Evolutionary conservation across 2,797 vertebrate genomes (phyloP), one percentile per base, ranked within the genome.

Genomic region (Sebastiscus tertius): DNA sequence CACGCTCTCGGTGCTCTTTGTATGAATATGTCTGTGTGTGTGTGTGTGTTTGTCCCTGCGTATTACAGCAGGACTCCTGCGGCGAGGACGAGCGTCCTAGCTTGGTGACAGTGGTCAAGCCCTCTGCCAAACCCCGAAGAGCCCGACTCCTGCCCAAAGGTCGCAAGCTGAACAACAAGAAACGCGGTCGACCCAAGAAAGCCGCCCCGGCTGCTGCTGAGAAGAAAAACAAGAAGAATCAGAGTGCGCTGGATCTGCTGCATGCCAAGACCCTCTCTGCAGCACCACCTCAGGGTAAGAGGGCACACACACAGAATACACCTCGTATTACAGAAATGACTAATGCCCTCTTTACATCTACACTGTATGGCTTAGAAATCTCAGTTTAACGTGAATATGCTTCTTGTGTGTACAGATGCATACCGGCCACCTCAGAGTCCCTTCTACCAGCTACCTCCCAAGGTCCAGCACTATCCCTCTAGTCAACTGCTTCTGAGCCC

Each of bases 381-480:
- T 58, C 6, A 27, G 16, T 68, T 60, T 14, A 54, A 69, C 52
- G 1, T 52, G 7, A 34, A 65, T 72, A 36, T 81, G 1, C 56
- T 42, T 62, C 18, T 56, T 74, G 73, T 87, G 42, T 55, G 12
- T 90, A 5, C 72, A 99, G 99, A 99, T 95, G 95, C 96, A 52
- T 98, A 97, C 96, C 96, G 97, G 95, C 96, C 97, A 95, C 97
- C 99, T 96, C 97, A 97, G 87, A 99, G 97, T 91, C 97, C 98
- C 7, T 98, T 96, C 93, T 99, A 97, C 94, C 98, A 98, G 96
- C 98, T 99, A 98, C 98, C 99, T 99, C 98, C 98, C 54, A 98
- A 98, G 95, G 97, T 97, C 89, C 98, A 98, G 91, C 96, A 98
- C 95, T 98, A 97, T 92, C 95, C 97, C 34, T 93, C 97, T 4